Evolutionary conservation across 2,113 vertebrate genomes (phyloP), one percentile per base, ranked within the genome.

Genomic region (Neodontobutis hainanensis): DNA sequence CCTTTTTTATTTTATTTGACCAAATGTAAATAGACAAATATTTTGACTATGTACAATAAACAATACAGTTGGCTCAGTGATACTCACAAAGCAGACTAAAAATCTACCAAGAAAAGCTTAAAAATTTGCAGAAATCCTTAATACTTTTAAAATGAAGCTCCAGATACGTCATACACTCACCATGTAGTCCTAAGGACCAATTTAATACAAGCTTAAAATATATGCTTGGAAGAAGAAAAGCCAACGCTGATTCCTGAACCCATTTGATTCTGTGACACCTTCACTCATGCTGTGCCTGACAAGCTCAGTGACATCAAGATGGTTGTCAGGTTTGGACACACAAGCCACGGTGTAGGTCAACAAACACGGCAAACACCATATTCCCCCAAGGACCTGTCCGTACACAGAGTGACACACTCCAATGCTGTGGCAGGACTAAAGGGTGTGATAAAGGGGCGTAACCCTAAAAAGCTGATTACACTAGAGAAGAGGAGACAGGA

Each of bases 351-450:
- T 86, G 88, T 87, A 89, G 86, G 87, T 89, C 86, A 89, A 89
- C 90, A 90, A 79, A 82, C 80, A 75, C 69, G 48, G 67, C 83
- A 90, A 87, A 91, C 86, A 88, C 83, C 50, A 57, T 76, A 90
- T 86, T 85, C 82, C 87, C 89, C 88, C 63, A 89, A 87, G 89
- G 89, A 85, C 85, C 80, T 88, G 87, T 88, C 85, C 84, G 38
- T 83, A 90, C 85, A 87, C 73, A 72, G 82, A 75, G 78, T 82
- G 70, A 75, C 83, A 88, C 81, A 82, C 78, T 81, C 73, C 68
- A 53, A 81, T 84, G 81, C 75, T 66, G 56, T 70, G 50, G 68
- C 63, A 64, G 73, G 85, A 75, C 81, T 74, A 78, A 73, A 65
- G 63, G 74, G 77, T 80, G 75, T 65, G 77, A 81, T 78, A 76